Percentiles rank a stretch among this genome's conserved stretches.
Evolutionary conservation across 2,113 vertebrate species (phyloP).

Genomic region (Nycticebus coucang): DNA sequence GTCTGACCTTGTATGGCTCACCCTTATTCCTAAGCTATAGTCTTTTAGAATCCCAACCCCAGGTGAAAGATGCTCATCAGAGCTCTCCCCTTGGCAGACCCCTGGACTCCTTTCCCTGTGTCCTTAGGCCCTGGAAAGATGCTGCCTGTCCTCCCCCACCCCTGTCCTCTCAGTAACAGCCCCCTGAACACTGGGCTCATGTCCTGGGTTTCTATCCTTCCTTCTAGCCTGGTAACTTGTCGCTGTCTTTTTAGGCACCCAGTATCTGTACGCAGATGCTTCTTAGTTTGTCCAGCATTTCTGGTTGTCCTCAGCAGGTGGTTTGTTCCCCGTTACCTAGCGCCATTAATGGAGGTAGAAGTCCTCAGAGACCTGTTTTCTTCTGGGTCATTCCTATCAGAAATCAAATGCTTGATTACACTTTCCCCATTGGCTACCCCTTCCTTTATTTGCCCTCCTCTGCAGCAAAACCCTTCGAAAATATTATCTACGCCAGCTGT

Average conservation of each 20-base stretch:
- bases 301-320: background rate
- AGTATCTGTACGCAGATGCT: background rate
- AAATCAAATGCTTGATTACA: background rate
- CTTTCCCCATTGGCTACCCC: background rate
- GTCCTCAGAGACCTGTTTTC: background rate
- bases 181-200: background rate
- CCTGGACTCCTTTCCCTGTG: background rate
- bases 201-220: background rate
- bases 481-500: background rate
- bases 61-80: background rate
- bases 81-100: background rate
- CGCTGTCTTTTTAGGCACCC: background rate
- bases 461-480: background rate
- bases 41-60: background rate
- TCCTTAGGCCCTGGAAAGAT: background rate
- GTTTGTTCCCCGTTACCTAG: background rate
- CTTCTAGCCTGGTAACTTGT: background rate
- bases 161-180: background rate
- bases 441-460: background rate
- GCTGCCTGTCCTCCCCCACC: fast-evolving
- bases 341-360: background rate
- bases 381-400: background rate
- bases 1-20: background rate
- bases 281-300: background rate
- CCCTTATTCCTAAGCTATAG: background rate